Base-by-base conservation (phyloP, 1,140 invertebrate genomes). In the Cydia fagiglandana region DNA sequence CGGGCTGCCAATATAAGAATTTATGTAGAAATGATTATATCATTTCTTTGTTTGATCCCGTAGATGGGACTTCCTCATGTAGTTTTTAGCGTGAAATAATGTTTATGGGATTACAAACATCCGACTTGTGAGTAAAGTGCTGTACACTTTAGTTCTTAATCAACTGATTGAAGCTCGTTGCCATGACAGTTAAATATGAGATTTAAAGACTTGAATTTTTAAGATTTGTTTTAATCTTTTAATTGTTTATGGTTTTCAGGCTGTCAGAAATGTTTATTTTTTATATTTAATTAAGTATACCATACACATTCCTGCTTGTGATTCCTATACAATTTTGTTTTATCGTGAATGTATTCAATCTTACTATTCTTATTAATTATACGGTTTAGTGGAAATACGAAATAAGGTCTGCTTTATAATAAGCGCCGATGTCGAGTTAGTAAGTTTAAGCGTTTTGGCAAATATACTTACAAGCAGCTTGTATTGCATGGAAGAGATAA, bases 141-240 rank as follows among this genome's bases (percentile, higher is more conserved):
- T n/a, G 56, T 12, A 50, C 2, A 5, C 15, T 68, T 50, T 74
- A 17, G 20, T 74, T 24, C 24, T 24, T 24, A 24, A 24, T 24
- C 0, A n/a, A 56, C 20, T 74, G 12, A 12, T 74, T 30, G 73
- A 74, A 74, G 41, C 53, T 74, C 30, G 73, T 74, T 74, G 73
- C 73, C 73, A 74, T 74, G 73, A 74, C 73, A 74, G 20, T 74
- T 74, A 7, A 47, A 28, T 74, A 56, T 47, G 34, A 70, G 66
- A 70, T 70, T 17, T 66, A 12, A 38, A 34, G 34, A 38, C 30
- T 38, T 70, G 6, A 70, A 12, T 70, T 17, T 70, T 70, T 70
- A 70, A 38, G 66, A 30, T 41, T 24, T 61, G 20, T 24, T 45
- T n/a, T 17, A 70, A 53, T 53, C 50, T 53, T 6, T 53, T 6